These are phyloP conservation scores for Grammomys surdaster DNA, from an alignment of 2,113 vertebrate genomes.

Conservation along the genomic window DNA sequence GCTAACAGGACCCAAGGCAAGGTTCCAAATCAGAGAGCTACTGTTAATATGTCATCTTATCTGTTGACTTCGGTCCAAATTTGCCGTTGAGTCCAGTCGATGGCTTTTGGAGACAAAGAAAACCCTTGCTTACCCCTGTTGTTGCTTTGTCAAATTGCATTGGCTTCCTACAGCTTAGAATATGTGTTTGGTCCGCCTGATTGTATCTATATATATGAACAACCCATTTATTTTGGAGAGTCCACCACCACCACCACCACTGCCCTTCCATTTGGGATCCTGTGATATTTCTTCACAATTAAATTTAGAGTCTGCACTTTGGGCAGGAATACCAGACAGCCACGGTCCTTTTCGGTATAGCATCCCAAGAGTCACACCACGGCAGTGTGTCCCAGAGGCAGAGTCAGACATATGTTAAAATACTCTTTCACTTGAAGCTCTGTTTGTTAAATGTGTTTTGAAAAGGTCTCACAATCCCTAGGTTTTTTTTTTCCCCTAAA, in stretches of 20 bases:
- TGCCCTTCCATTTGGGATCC: conserved; percentile 18
- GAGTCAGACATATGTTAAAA: conserved; percentile 50
- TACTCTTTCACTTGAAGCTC: conserved; percentile 60
- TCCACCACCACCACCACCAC: background rate
- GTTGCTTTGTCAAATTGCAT: conserved; percentile 22
- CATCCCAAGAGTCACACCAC: background rate
- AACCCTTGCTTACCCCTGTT: background rate
- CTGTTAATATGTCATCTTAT: conserved; percentile 36
- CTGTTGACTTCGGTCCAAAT: conserved; percentile 59
- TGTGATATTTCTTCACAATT: conserved; percentile 52
- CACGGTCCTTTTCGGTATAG: background rate
- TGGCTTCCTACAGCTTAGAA: conserved; percentile 39
- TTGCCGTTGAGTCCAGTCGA: conserved; percentile 49
- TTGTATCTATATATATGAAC: conserved; percentile 20
- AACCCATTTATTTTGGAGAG: conserved; percentile 60
- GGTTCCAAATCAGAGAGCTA: conserved; percentile 60
- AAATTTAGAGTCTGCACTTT: conserved; percentile 56
- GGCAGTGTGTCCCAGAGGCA: background rate
- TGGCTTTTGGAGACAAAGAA: conserved; percentile 52
- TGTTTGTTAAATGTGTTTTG: conserved; percentile 68
- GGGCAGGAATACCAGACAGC: conserved; percentile 6
- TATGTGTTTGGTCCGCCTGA: background rate
- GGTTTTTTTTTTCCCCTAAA: background rate
- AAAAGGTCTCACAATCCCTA: conserved; percentile 68
- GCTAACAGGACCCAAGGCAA: conserved; percentile 28